Evolutionary conservation across 1,140 invertebrate species (phyloP).

Genomic region (Pseudomyrmex concolor): DNA sequence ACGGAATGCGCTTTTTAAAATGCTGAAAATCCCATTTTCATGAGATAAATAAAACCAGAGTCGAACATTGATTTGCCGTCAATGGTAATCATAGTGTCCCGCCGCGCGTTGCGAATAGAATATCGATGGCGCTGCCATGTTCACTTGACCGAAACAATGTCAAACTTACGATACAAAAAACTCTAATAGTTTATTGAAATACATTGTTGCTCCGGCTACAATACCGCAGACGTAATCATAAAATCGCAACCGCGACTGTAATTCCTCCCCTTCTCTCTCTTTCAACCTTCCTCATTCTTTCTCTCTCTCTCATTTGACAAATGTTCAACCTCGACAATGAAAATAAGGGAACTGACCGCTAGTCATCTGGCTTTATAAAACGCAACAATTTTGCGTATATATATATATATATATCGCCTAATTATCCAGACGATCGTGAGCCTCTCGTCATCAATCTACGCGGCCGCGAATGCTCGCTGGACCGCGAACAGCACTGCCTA

Average conservation of each 20-base stretch:
- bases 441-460: slow-evolving; percentile 65
- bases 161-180: slow-evolving; percentile 36
- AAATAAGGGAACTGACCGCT: background rate
- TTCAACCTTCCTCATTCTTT: background rate
- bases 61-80: slow-evolving; percentile 25
- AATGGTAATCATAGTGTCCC: background rate
- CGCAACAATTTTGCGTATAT: slow-evolving; percentile 55
- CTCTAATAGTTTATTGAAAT: slow-evolving; percentile 37
- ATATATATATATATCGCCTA: slow-evolving; percentile 11
- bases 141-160: slow-evolving; percentile 32
- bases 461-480: slow-evolving; percentile 65
- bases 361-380: slow-evolving; percentile 17
- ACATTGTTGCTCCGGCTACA: slow-evolving; percentile 18
- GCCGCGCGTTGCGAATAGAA: background rate
- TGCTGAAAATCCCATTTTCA: slow-evolving; percentile 20
- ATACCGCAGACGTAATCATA: slow-evolving; percentile 24
- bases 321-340: slow-evolving; percentile 41
- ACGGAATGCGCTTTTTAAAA: background rate
- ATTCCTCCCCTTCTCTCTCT: background rate
- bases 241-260: slow-evolving; percentile 25
- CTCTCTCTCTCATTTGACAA: background rate
- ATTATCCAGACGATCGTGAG: slow-evolving; percentile 70
- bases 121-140: background rate
- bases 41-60: slow-evolving; percentile 1
- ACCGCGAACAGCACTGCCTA: slow-evolving; percentile 73